Conservation (phyloP, 2,888 invertebrate genomes). For the Hypsopygia costalis region DNA sequence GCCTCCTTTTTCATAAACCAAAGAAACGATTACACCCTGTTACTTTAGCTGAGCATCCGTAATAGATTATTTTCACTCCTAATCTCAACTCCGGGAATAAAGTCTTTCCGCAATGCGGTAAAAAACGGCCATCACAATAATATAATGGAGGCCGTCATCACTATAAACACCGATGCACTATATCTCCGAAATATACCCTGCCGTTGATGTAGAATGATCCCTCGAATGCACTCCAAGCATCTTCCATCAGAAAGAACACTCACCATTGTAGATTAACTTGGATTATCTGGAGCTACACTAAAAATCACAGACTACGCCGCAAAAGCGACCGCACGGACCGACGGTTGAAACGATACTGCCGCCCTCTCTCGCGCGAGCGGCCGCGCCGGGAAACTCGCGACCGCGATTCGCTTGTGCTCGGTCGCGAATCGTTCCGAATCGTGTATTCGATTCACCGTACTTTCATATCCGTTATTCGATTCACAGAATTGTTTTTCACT, state of each 20-base stretch:
- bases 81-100: constrained; percentile 36
- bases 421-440: constrained; percentile 69
- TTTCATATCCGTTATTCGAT: constrained; percentile 67
- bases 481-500: constrained; percentile 41
- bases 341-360: constrained; percentile 81
- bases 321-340: constrained; percentile 78
- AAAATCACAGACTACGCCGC: constrained; percentile 80
- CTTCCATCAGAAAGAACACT: constrained; percentile 71
- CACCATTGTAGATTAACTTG: constrained; percentile 81
- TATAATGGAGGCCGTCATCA: constrained; percentile 79
- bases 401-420: constrained; percentile 68
- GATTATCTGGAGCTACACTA: constrained; percentile 82
- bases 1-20: constrained; percentile 30
- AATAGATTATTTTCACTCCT: constrained; percentile 26
- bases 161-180: constrained; percentile 76
- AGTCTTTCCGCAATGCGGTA: constrained; percentile 77
- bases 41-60: constrained; percentile 20
- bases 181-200: constrained; percentile 67
- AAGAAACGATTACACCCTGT: constrained; percentile 24
- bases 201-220: constrained; percentile 40
- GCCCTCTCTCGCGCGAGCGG: constrained; percentile 79
- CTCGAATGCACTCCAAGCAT: constrained; percentile 61
- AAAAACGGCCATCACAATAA: constrained; percentile 79
- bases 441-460: constrained; percentile 67
- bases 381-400: constrained; percentile 69